Conservation (phyloP, 2,113 vertebrate species). For the Mesembrinibis cayennensis region DNA sequence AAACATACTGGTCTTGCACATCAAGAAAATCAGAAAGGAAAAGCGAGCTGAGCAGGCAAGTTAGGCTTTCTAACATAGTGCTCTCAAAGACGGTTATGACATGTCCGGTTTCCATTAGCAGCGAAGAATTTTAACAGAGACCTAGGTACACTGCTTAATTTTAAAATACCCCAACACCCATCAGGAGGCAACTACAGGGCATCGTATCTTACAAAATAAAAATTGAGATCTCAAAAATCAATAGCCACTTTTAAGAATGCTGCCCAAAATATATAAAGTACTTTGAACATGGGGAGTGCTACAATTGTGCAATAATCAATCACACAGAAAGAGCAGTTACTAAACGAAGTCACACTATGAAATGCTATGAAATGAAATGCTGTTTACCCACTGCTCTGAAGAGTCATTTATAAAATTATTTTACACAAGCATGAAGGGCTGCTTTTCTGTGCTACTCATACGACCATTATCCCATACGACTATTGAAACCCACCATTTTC, state of each 20-base stretch:
- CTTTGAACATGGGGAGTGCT: background rate
- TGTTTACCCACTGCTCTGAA: background rate
- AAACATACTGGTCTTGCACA: background rate
- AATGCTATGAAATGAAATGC: background rate
- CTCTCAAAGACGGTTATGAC: background rate
- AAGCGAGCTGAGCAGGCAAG: background rate
- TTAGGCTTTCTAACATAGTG: background rate
- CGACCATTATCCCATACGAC: background rate
- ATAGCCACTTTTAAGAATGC: background rate
- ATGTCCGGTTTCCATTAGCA: background rate
- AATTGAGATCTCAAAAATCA: background rate
- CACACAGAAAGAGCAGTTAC: background rate
- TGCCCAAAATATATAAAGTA: background rate
- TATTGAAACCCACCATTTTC: background rate
- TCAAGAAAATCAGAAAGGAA: background rate
- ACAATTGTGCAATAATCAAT: background rate
- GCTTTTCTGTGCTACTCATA: background rate
- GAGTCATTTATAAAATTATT: background rate
- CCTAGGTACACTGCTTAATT: background rate
- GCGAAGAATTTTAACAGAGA: background rate
- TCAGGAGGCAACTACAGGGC: background rate
- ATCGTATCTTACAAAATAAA: background rate
- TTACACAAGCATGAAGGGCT: background rate
- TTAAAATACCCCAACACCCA: background rate
- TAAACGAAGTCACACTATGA: background rate